These are phyloP conservation scores for Ischnura elegans DNA, from an alignment of 2,888 invertebrate species.

Conservation along the genomic window DNA sequence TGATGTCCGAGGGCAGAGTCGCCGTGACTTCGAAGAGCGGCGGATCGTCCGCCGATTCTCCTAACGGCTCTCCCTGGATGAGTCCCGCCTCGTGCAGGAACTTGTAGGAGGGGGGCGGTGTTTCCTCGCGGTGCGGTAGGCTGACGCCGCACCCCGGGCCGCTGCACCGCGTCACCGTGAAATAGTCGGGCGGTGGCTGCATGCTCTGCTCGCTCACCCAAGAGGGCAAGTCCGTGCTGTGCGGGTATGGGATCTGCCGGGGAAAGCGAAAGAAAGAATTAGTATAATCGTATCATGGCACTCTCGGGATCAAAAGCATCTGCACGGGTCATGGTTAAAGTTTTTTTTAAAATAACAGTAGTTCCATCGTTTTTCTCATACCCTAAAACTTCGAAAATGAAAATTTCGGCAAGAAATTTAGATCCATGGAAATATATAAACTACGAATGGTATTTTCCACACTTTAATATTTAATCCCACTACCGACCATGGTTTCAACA, in stretches of 20 bases:
- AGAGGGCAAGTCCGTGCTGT: slow-evolving; percentile 44
- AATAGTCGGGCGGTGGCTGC: slow-evolving; percentile 50
- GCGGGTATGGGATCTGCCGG: slow-evolving; percentile 39
- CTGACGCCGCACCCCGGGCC: not conserved
- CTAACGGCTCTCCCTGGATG: not conserved
- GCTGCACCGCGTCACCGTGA: not conserved
- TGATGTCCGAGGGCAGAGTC: too few species aligned
- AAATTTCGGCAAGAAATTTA: too few species aligned
- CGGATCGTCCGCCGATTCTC: not conserved
- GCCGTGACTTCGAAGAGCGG: not conserved
- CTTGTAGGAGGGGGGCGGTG: slow-evolving; percentile 40
- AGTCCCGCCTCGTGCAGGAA: slow-evolving; percentile 50
- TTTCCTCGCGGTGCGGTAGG: not conserved
- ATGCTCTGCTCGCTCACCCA: slow-evolving; percentile 45
- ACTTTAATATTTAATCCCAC: too few species aligned
- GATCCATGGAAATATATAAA: too few species aligned
- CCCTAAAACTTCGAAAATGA: too few species aligned
- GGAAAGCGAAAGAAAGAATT: not conserved
- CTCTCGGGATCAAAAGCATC: too few species aligned
- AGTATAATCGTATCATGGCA: too few species aligned
- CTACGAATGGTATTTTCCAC: too few species aligned
- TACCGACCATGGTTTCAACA: too few species aligned
- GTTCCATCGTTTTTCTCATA: too few species aligned
- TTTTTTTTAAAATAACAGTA: too few species aligned
- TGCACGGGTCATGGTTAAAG: too few species aligned